Evolutionary conservation across 2,888 invertebrate species (phyloP), one percentile per base, ranked within the genome.

Genomic region (Drosophila rellima): DNA sequence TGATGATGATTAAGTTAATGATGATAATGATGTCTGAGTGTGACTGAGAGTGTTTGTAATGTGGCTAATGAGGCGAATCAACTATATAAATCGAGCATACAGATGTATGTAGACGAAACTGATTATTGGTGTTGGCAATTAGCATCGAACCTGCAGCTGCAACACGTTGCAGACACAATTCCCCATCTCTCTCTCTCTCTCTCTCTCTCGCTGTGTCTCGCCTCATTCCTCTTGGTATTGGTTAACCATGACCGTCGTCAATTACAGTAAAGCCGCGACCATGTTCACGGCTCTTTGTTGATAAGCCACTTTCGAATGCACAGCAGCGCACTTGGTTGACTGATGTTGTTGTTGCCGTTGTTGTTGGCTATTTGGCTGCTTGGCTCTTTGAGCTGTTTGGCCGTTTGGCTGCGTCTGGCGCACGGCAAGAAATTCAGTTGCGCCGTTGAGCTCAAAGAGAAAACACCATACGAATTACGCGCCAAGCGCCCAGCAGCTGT

Each of bases 391-490:
- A 55, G 50, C 63, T 51, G 70, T 37, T 62, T 73, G 57, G 64
- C 55, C 55, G 62, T 76, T 80, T 74, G 75, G 60, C 59, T 61
- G 74, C 61, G 73, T 76, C 60, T 66, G 82, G 63, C n/a, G n/a
- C 23, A 11, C 70, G 66, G 48, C 64, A 73, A 74, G 71, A 76
- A 84, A 78, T 82, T 87, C 82, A 83, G 83, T 83, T 87, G 83
- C 82, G 78, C 77, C 82, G 85, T 62, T 68, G 83, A 85, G 84
- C 81, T 80, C 88, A 80, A 82, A 88, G 84, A 82, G 88, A 84
- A 88, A 88, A 88, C 83, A 84, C 65, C 76, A 70, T 57, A 66
- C 68, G 67, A 78, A 64, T 76, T 68, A 78, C 80, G 65, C 86
- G 81, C 74, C 83, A 74, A 70, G 70, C 73, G 75, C 77, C 73